Conservation (phyloP, 92 coral and sea anemone species). For the Blastomussa wellsi region DNA sequence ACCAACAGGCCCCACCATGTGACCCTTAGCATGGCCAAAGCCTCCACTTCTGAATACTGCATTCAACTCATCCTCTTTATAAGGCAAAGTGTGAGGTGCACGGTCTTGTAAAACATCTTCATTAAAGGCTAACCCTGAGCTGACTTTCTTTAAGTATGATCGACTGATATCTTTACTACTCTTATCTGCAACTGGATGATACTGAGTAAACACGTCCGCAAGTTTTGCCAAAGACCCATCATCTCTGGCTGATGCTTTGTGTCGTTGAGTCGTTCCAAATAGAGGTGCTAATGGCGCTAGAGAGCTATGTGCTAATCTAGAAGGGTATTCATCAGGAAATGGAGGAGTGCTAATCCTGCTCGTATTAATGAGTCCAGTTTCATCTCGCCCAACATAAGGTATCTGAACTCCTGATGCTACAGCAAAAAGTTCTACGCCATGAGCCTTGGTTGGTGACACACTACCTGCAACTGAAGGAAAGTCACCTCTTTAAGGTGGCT, state of each 20-base stretch:
- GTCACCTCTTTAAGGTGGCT: not conserved
- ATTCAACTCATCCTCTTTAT: conserved; percentile 61
- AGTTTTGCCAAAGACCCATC: conserved; percentile 55
- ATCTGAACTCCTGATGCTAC: conserved; percentile 94
- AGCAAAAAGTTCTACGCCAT: conserved; percentile 92
- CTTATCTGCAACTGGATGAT: conserved; percentile 61
- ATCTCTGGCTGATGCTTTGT: conserved; percentile 17
- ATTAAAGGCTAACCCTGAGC: conserved; percentile 72
- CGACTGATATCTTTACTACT: conserved; percentile 65
- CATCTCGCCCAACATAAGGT: conserved; percentile 93
- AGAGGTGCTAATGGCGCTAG: conserved; percentile 29
- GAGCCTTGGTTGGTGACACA: conserved; percentile 73
- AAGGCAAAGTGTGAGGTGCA: conserved; percentile 85
- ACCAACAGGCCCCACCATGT: conserved; percentile 58
- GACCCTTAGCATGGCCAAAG: conserved; percentile 45
- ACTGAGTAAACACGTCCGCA: conserved; percentile 63
- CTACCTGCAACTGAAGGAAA: conserved; percentile 57
- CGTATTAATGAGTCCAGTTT: conserved; percentile 41
- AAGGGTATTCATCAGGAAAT: conserved; percentile 37
- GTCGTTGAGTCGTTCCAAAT: conserved; percentile 15
- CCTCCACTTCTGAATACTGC: conserved; percentile 63
- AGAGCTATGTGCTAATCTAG: conserved; percentile 35
- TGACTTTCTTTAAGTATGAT: conserved; percentile 68
- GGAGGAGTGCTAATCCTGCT: conserved; percentile 32
- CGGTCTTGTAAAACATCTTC: conserved; percentile 82